Base-by-base conservation (phyloP, 2,797 vertebrate genomes). In the Melanogrammus aeglefinus region DNA sequence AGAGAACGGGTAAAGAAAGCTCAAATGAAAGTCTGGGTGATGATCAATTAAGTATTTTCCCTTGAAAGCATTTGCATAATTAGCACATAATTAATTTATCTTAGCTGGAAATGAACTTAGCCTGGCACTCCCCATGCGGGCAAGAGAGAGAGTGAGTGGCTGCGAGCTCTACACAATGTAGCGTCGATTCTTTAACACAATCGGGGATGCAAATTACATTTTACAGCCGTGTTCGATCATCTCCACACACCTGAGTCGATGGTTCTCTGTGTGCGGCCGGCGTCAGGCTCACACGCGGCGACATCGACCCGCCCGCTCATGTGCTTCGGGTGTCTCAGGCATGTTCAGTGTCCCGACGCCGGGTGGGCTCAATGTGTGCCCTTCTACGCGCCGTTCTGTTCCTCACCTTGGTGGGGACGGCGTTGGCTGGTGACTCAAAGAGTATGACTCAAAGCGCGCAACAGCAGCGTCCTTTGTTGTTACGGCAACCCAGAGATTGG, bases 1-100 rank as follows among this genome's bases (percentile, higher is more conserved):
- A 73, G 31, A 74, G 69, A 44, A 63, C 29, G 31, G 63, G 66
- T 75, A 74, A 81, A 81, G 72, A 63, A 66, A 31, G 39, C 66
- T 21, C 3, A 33, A 83, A 81, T 86, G 83, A 83, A 84, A 79
- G 35, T 79, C 77, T 77, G 78, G 41, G 29, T 73, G 79, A 80
- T 82, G 77, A 84, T 86, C 76, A 85, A 81, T 85, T 44, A 74
- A 73, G 74, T n/a, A 77, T 72, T 73, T 87, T 90, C 72, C 41
- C 85, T 78, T 83, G 77, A 21, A 44, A 4, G 16, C 31, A 79
- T 84, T 85, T 84, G 73, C 76, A 87, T 82, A 2, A 84, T 86
- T 83, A 80, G 21, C 77, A 76, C 77, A 74, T 79, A 78, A 79
- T 74, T 86, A 74, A 86, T 87, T 81, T 72, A n/a, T 74, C 76